These are phyloP conservation scores for Sesia bembeciformis DNA, from an alignment of 2,888 invertebrate genomes.

Conservation along the genomic window DNA sequence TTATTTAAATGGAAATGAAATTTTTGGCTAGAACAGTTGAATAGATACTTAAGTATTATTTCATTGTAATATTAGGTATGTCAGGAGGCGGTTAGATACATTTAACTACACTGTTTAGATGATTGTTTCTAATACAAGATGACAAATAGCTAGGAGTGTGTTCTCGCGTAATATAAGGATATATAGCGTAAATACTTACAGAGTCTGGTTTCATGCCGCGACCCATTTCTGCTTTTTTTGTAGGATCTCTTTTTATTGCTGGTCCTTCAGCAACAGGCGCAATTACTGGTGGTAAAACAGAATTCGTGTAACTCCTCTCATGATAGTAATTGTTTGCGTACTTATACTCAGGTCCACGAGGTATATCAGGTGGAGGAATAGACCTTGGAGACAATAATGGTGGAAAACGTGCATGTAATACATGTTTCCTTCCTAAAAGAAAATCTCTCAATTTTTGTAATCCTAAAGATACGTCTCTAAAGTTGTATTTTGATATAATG, in stretches of 20 bases:
- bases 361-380: conserved; percentile 43
- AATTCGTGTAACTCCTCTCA: conserved; percentile 27
- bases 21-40: too few species aligned
- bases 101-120: too few species aligned
- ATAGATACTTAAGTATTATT: too few species aligned
- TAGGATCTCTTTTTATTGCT: conserved; percentile 16
- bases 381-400: conserved; percentile 37
- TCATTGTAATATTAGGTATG: too few species aligned
- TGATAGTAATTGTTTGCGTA: conserved; percentile 43
- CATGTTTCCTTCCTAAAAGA: conserved; percentile 43
- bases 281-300: conserved; percentile 50
- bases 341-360: conserved; percentile 39
- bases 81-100: too few species aligned
- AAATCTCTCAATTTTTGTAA: conserved; percentile 38
- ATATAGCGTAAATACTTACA: conserved; percentile 17
- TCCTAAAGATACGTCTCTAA: conserved; percentile 38
- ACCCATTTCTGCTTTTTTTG: conserved; percentile 15
- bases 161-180: too few species aligned
- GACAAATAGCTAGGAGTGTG: too few species aligned
- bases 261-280: conserved; percentile 46
- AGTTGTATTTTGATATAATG: conserved; percentile 17
- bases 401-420: conserved; percentile 36
- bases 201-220: conserved; percentile 22
- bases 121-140: too few species aligned
- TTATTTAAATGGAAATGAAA: too few species aligned